phyloP scores from a whole-genome alignment of 2,797 vertebrate genomes.

The Sebastes nivosus region DNA sequence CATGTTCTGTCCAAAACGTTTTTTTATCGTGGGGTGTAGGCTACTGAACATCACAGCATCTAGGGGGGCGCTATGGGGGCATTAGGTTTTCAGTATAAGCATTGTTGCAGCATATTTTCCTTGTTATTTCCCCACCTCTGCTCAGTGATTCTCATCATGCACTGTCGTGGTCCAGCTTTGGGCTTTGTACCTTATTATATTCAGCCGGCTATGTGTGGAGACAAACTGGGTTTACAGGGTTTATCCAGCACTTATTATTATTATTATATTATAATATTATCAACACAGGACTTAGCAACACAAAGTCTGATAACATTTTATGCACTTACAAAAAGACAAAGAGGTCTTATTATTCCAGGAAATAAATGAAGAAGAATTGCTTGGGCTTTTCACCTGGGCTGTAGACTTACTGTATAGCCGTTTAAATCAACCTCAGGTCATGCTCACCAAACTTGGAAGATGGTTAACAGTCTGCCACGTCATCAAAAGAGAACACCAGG shows the following conservation, averaged over 20 bases:
- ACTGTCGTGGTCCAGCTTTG: background rate
- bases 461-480: background rate
- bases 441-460: background rate
- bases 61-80: background rate
- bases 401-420: background rate
- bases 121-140: background rate
- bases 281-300: background rate
- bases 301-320: background rate
- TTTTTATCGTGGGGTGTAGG: background rate
- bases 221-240: too few relatives aligned
- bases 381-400: background rate
- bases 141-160: background rate
- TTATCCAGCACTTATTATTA: constrained; percentile 7
- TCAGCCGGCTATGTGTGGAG: background rate
- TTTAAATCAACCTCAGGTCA: background rate
- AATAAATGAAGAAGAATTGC: background rate
- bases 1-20: background rate
- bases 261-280: background rate
- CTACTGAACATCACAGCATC: background rate
- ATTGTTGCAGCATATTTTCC: background rate
- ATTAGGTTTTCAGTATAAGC: background rate
- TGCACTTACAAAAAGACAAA: background rate
- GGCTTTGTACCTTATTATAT: background rate
- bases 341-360: background rate
- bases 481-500: background rate